These are phyloP conservation scores for Arctocebus calabarensis DNA, from an alignment of 2,797 vertebrate genomes.

Conservation along the genomic window DNA sequence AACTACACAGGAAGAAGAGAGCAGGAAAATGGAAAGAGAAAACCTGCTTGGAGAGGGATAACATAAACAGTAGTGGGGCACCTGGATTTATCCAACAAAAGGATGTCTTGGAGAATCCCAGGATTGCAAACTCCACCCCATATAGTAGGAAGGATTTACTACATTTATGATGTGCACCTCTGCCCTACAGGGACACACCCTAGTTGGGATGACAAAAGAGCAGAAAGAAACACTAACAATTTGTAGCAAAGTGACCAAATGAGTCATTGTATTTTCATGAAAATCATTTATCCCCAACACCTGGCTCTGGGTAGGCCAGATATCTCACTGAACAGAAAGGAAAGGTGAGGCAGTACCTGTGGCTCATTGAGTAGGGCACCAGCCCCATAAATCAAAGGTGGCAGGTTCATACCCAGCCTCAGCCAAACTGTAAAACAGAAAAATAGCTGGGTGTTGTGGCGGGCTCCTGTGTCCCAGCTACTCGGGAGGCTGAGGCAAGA, in stretches of 20 bases:
- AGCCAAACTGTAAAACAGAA: too few relatives aligned
- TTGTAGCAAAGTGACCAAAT: not conserved
- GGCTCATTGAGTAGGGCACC: too few relatives aligned
- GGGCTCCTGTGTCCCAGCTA: too few relatives aligned
- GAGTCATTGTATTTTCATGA: not conserved
- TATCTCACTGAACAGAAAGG: not conserved
- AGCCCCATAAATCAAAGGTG: too few relatives aligned
- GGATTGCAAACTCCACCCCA: not conserved
- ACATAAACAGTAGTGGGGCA: accelerated
- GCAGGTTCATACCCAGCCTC: too few relatives aligned
- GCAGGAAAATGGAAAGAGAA: not conserved
- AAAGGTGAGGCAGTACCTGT: not conserved
- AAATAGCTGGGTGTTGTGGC: too few relatives aligned
- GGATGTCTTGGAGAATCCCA: not conserved
- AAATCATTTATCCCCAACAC: not conserved
- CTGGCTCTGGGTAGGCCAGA: not conserved
- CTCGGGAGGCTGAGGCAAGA: too few relatives aligned
- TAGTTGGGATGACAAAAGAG: not conserved
- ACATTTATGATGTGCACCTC: accelerated
- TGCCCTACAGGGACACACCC: not conserved
- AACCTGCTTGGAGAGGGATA: not conserved
- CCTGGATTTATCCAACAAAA: not conserved
- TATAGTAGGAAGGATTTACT: too few relatives aligned
- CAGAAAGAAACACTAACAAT: not conserved
- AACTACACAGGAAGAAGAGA: not conserved